phyloP scores from a whole-genome alignment of 2,888 invertebrate genomes.

The Xylocampa areola region DNA sequence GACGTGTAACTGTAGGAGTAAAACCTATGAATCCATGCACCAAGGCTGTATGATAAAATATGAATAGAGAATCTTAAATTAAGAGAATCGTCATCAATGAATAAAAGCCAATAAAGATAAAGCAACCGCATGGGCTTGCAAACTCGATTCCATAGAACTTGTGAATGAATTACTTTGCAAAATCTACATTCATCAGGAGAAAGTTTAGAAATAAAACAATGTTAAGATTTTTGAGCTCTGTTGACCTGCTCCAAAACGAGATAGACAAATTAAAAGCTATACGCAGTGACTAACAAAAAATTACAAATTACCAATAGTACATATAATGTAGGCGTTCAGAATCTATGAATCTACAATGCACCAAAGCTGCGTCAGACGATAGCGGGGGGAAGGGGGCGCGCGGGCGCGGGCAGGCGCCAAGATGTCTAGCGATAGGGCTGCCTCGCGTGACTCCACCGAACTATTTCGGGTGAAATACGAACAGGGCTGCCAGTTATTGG shows the following conservation, averaged over 20 bases:
- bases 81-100: too few species aligned
- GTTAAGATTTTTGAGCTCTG: slow-evolving; percentile 4
- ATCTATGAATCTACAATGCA: slow-evolving; percentile 66
- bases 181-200: neutral
- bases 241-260: slow-evolving; percentile 1
- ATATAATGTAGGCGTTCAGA: slow-evolving; percentile 58
- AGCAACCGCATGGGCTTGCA: too few species aligned
- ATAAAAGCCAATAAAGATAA: too few species aligned
- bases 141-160: too few species aligned
- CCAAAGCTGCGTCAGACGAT: slow-evolving; percentile 61
- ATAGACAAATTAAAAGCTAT: slow-evolving; percentile 11
- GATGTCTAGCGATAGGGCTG: slow-evolving; percentile 79
- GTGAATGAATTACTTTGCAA: too few species aligned
- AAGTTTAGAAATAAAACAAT: neutral
- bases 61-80: too few species aligned
- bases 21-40: slow-evolving; percentile 46
- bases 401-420: slow-evolving; percentile 67
- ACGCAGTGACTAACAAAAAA: slow-evolving; percentile 42
- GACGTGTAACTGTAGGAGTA: slow-evolving; percentile 33
- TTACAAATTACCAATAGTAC: slow-evolving; percentile 45
- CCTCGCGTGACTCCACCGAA: slow-evolving; percentile 68
- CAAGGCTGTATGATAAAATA: slow-evolving; percentile 43
- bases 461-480: slow-evolving; percentile 65
- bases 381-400: slow-evolving; percentile 41
- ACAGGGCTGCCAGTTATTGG: slow-evolving; percentile 61